Evolutionary conservation across 2,888 invertebrate genomes (phyloP).

Genomic region (Leptopilina drosophilae): DNA sequence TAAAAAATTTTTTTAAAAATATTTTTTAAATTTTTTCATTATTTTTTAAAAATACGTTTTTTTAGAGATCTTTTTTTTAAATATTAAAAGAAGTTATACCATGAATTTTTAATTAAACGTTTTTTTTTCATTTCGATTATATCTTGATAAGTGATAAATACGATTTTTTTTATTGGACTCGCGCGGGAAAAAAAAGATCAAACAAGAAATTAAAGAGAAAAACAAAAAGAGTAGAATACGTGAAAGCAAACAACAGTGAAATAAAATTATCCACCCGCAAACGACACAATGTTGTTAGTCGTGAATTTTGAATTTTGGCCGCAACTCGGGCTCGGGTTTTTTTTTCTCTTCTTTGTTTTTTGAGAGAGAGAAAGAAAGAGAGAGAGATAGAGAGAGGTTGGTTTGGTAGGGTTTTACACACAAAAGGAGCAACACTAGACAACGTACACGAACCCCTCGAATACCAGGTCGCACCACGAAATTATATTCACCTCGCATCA

Average conservation of each 20-base stretch:
- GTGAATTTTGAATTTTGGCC: conserved; percentile 54
- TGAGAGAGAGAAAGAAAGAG: too few species aligned
- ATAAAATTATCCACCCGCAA: conserved; percentile 12
- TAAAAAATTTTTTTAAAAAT: too few species aligned
- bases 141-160: conserved; percentile 14
- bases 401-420: conserved; percentile 82
- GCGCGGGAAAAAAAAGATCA: conserved; percentile 10
- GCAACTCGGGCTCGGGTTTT: conserved; percentile 52
- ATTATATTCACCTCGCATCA: conserved; percentile 52
- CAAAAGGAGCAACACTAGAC: conserved; percentile 91
- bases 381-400: conserved; percentile 46
- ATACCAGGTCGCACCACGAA: conserved; percentile 66
- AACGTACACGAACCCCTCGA: conserved; percentile 86
- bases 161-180: background rate
- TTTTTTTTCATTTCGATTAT: conserved; percentile 55
- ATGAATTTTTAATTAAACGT: conserved; percentile 58
- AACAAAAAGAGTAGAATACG: conserved; percentile 8
- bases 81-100: conserved; percentile 15
- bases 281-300: conserved; percentile 20
- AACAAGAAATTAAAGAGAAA: conserved; percentile 3
- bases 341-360: conserved; percentile 10
- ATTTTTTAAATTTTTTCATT: too few species aligned
- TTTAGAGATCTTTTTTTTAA: background rate
- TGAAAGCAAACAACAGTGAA: conserved; percentile 35
- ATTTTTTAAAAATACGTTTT: background rate